These are phyloP conservation scores for Colaptes auratus DNA, from an alignment of 2,113 vertebrate genomes.

Conservation along the genomic window DNA sequence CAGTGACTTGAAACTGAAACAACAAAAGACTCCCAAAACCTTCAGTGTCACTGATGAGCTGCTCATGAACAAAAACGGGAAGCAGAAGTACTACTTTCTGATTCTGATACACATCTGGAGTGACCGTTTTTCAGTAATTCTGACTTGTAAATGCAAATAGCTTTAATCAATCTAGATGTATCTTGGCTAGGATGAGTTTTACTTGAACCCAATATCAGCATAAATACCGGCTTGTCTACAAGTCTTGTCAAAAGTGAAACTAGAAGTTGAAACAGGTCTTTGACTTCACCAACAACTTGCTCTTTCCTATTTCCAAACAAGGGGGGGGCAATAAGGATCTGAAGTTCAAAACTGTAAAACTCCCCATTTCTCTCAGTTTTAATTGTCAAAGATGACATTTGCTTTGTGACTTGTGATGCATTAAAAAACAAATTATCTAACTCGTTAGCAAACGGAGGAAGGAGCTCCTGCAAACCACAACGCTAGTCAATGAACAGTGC, in stretches of 20 bases:
- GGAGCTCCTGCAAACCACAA: neutral
- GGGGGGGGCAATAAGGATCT: neutral
- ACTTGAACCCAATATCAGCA: neutral
- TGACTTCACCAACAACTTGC: neutral
- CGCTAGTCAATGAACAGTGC: neutral
- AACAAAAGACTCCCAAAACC: neutral
- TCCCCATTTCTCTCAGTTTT: accelerated
- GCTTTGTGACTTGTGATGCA: neutral
- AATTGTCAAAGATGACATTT: neutral
- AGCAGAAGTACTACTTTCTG: neutral
- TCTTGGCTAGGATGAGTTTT: neutral
- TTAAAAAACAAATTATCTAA: neutral
- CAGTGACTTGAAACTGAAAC: neutral
- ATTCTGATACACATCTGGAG: neutral
- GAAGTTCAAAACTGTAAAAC: neutral
- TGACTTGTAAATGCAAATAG: neutral
- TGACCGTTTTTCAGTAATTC: neutral
- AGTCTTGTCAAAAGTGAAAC: neutral
- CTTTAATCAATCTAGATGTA: neutral
- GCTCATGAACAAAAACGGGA: neutral
- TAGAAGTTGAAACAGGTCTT: neutral
- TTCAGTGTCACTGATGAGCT: neutral
- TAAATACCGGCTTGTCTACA: neutral
- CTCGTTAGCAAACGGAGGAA: neutral
- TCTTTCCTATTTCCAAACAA: neutral